phyloP scores from a whole-genome alignment of 2,113 vertebrate species.

The Zeus faber region DNA sequence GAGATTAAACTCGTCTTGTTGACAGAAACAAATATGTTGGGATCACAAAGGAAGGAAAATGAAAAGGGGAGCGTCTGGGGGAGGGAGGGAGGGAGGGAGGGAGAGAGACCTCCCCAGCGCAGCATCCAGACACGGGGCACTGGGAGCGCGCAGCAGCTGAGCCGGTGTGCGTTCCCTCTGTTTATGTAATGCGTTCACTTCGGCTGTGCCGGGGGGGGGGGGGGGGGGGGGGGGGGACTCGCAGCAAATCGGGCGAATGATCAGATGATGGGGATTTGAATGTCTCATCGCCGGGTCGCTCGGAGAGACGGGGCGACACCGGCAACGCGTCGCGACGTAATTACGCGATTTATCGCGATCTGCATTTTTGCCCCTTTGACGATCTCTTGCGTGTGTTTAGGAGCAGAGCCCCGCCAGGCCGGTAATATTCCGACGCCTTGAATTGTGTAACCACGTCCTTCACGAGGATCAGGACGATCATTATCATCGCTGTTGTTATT shows the following conservation, averaged over 20 bases:
- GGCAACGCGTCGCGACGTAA: slow-evolving; percentile 48
- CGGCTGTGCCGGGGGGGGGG: slow-evolving; percentile 44
- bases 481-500: too few species aligned
- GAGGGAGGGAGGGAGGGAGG: slow-evolving; percentile 26
- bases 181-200: slow-evolving; percentile 58
- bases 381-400: slow-evolving; percentile 49
- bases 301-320: slow-evolving; percentile 67
- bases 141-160: slow-evolving; percentile 33
- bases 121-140: slow-evolving; percentile 10
- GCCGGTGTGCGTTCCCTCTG: slow-evolving; percentile 26
- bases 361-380: slow-evolving; percentile 55
- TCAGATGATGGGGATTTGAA: slow-evolving; percentile 63
- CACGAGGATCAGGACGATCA: too few species aligned
- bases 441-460: slow-evolving; percentile 57
- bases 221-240: slow-evolving; percentile 48
- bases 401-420: slow-evolving; percentile 13
- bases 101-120: background rate
- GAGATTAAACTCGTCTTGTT: slow-evolving; percentile 80
- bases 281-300: slow-evolving; percentile 61
- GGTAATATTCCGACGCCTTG: slow-evolving; percentile 48
- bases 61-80: slow-evolving; percentile 39
- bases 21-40: slow-evolving; percentile 34
- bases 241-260: slow-evolving; percentile 55
- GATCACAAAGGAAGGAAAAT: too few species aligned
- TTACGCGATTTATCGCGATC: slow-evolving; percentile 52